Base-by-base conservation (phyloP, 1,140 invertebrate genomes). In the Phymastichus coffea region DNA sequence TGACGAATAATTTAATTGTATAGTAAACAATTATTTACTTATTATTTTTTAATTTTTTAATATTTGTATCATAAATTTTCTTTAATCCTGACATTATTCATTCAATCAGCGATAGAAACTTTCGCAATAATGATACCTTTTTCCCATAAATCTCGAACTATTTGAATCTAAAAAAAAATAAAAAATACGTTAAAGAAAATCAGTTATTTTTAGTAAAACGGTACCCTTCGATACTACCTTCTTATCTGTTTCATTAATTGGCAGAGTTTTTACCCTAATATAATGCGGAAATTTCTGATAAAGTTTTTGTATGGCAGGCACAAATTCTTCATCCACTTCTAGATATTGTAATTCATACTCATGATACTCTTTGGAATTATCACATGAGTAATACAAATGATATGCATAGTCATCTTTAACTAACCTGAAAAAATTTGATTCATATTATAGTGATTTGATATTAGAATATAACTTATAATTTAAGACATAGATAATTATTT, bases 281-380 rank as follows among this genome's bases (percentile, higher is more conserved):
- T 87, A 96, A 1, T 87, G 72, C 2, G 94, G 94, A 81, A 94
- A 96, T 1, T 74, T 68, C 28, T 77, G 78, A 43, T 95, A 85
- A 10, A 97, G 79, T 38, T 80, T 81, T 70, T 90, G 85, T 15
- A 96, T 80, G 10, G 84, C 87, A 9, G 84, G 84, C 1, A 87
- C 86, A 61, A 87, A 77, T 3, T 85, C 78, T 23, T 81, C 73
- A 26, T 86, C 80, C 44, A 95, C 84, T 70, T 92, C 90, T 59
- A 96, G 75, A 76, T 80, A 94, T 61, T 91, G 88, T 22, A 85
- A 75, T 43, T 94, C 92, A 73, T 85, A 86, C 28, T 87, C 92
- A 72, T 92, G 92, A 71, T 94, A 95, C 61, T 89, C 84, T 63
- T 89, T 81, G 0, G 88, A 87, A 80, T 97, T 97, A 70, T 94